Percentiles rank a stretch among this genome's conserved stretches.
Evolutionary conservation across 2,888 invertebrate genomes (phyloP).

Genomic region (Alcis repandata): DNA sequence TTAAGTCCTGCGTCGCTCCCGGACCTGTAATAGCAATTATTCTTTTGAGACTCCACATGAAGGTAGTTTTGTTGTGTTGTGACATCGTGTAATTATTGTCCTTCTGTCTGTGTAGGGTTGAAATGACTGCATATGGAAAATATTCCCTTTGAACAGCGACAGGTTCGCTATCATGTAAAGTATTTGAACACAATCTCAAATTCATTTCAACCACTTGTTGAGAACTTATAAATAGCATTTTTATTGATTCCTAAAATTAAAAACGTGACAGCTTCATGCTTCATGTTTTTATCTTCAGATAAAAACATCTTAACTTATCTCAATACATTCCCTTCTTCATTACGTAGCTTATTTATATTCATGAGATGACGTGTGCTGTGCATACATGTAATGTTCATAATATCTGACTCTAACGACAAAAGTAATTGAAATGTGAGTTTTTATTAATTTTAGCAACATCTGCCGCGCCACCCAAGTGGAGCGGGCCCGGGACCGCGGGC

Average conservation of each 20-base stretch:
- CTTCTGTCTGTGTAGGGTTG: background rate
- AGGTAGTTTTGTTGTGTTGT: background rate
- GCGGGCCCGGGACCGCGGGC: conserved; percentile 41
- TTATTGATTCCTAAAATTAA: too few species aligned
- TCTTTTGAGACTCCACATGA: conserved; percentile 23
- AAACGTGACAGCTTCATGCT: background rate
- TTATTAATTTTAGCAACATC: conserved; percentile 67
- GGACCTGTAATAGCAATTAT: conserved; percentile 27
- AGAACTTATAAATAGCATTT: too few species aligned
- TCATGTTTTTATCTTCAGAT: too few species aligned
- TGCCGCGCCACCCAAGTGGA: conserved; percentile 73
- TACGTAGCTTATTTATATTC: conserved; percentile 60
- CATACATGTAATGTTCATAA: conserved; percentile 58
- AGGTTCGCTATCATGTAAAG: too few species aligned
- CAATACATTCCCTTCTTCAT: conserved; percentile 46
- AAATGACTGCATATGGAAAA: background rate
- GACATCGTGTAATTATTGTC: conserved; percentile 6
- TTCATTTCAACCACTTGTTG: too few species aligned
- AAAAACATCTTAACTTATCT: too few species aligned
- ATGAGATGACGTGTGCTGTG: conserved; percentile 63
- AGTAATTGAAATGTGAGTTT: conserved; percentile 72
- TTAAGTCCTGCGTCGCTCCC: conserved; percentile 16
- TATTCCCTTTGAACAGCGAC: too few species aligned
- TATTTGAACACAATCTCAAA: too few species aligned
- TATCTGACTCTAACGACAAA: conserved; percentile 66